A percentile compares a stretch with the other conserved stretches of the same genome.
Conservation (phyloP, 2,888 invertebrate species). For the Drosophila parthenogenetica region DNA sequence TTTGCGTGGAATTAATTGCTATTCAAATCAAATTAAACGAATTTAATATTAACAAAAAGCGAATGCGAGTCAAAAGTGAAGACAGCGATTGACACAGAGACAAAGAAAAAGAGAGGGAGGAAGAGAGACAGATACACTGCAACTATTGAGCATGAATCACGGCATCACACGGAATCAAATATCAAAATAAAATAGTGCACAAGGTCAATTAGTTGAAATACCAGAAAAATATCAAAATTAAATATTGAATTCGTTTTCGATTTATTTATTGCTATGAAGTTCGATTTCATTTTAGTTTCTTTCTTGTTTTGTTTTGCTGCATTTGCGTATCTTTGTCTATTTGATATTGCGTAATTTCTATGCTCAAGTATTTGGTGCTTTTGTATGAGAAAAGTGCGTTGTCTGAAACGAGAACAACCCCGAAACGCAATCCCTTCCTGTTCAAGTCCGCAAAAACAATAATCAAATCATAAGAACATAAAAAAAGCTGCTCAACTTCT, state of each 20-base stretch:
- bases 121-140: constrained; percentile 31
- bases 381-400: constrained; percentile 47
- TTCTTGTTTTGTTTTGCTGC: constrained; percentile 30
- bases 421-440: constrained; percentile 50
- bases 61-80: constrained; percentile 1
- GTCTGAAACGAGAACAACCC: constrained; percentile 45
- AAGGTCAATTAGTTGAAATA: constrained; percentile 78
- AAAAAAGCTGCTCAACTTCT: constrained; percentile 47
- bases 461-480: constrained; percentile 18
- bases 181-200: constrained; percentile 67
- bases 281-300: neutral
- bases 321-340: constrained; percentile 15
- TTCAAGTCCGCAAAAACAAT: constrained; percentile 32
- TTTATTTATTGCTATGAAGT: constrained; percentile 23
- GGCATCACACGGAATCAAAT: constrained; percentile 66
- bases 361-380: constrained; percentile 11
- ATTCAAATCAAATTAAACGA: constrained; percentile 53
- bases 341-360: constrained; percentile 57
- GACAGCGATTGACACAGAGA: neutral
- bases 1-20: constrained; percentile 56
- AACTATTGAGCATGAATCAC: constrained; percentile 61
- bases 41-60: constrained; percentile 25
- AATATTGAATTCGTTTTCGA: constrained; percentile 36
- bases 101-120: constrained; percentile 6
- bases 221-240: constrained; percentile 67